Evolutionary conservation across 2,113 vertebrate genomes (phyloP).

Genomic region (Serilophus lunatus): DNA sequence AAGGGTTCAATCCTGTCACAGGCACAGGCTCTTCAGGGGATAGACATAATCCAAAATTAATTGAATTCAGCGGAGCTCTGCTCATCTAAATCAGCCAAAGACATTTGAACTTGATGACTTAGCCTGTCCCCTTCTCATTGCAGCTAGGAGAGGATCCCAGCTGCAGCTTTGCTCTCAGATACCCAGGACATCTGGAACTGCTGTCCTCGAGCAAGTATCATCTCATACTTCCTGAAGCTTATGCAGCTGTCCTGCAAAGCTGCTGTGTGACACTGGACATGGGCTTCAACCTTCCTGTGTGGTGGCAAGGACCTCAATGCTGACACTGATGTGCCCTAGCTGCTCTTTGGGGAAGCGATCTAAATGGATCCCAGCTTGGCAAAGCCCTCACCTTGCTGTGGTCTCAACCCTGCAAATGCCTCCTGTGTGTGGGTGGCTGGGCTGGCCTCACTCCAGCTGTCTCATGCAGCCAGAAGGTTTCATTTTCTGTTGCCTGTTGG

Average conservation of each 20-base stretch:
- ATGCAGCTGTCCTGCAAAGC: not conserved
- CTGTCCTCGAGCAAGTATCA: not conserved
- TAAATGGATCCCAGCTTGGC: accelerated
- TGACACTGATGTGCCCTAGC: accelerated
- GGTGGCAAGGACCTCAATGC: accelerated
- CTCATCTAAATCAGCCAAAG: not conserved
- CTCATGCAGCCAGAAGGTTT: accelerated
- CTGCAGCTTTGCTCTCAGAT: not conserved
- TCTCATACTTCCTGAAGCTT: not conserved
- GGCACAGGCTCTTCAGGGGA: not conserved
- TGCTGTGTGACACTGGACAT: not conserved
- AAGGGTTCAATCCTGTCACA: not conserved
- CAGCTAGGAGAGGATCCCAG: not conserved
- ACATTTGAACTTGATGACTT: not conserved
- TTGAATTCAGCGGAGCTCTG: not conserved
- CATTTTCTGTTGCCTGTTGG: not conserved
- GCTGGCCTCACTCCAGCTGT: not conserved
- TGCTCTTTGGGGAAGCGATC: not conserved
- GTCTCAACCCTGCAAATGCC: not conserved
- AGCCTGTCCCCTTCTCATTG: accelerated
- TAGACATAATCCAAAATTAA: not conserved
- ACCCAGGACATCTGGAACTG: not conserved
- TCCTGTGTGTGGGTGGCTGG: not conserved
- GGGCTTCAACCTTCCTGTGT: accelerated
- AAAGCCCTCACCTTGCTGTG: not conserved